Conservation (phyloP, 2,888 invertebrate species). For the Andricus curvator region DNA sequence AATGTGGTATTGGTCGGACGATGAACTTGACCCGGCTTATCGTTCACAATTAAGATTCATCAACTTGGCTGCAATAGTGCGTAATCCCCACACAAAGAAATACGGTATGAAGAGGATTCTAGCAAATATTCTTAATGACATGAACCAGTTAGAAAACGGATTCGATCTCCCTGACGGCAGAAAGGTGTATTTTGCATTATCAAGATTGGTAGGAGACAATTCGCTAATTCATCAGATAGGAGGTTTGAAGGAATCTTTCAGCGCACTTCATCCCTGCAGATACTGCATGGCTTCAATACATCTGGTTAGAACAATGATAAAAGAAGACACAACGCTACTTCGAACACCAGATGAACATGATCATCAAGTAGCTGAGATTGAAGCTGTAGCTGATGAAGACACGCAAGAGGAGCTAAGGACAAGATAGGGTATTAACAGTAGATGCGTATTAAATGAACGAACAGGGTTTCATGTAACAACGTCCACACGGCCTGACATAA, state of each 20-base stretch:
- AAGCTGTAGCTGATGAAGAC: too few relatives aligned
- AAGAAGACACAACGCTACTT: neutral
- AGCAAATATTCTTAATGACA: neutral
- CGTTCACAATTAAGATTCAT: constrained; percentile 2
- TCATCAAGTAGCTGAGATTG: too few relatives aligned
- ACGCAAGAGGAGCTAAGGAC: too few relatives aligned
- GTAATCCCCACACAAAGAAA: neutral
- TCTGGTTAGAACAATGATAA: neutral
- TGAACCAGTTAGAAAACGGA: neutral
- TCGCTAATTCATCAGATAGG: neutral
- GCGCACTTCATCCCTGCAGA: neutral
- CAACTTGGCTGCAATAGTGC: constrained; percentile 4
- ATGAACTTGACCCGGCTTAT: neutral
- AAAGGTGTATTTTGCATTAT: neutral
- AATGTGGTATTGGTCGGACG: constrained; percentile 4
- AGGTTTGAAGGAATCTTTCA: neutral
- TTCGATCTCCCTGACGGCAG: neutral
- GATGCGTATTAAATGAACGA: too few relatives aligned
- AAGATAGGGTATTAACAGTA: too few relatives aligned
- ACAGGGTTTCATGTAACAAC: too few relatives aligned
- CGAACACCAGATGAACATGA: too few relatives aligned
- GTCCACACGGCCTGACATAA: too few relatives aligned
- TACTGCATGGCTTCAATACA: neutral
- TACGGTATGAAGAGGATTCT: neutral
- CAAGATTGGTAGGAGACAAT: neutral